Evolutionary conservation across 92 coral and sea anemone genomes (phyloP), one percentile per base, ranked within the genome.

Genomic region (Paramuricea clavata): DNA sequence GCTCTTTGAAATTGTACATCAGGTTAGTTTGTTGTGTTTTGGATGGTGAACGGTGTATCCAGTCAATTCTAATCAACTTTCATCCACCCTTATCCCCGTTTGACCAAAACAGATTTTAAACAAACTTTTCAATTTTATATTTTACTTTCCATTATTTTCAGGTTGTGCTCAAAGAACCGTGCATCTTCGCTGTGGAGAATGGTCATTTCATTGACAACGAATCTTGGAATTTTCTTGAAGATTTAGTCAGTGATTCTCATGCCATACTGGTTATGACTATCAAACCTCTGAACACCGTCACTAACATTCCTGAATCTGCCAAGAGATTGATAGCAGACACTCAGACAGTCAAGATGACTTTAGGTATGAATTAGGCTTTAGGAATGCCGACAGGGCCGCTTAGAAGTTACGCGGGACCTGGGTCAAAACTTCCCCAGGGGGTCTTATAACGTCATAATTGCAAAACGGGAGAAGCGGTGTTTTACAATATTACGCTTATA

Each of bases 151-250:
- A 62, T 32, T 9, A 43, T 30, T 80, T 79, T 15, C 81, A 95
- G 98, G 93, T 96, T 25, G 98, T 98, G 10, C 94, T 96, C 10
- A 89, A 87, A 69, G 93, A 92, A 76, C 99, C 99, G 10, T 96
- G 99, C 49, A 82, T 96, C 19, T 96, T 96, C 76, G 92, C 97
- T 0, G 98, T 96, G 32, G 99, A 94, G 57, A 93, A 93, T 50
- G 99, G 96, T 0, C 97, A 96, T 87, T 96, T 89, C 70, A 96
- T 94, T 28, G 99, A 96, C 82, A 92, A 89, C 59, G 98, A 96
- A 75, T 96, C 99, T 17, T 94, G 99, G 99, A 94, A 96, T 33
- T 96, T 96, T 39, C 89, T 96, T 30, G 99, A 93, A 61, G 99
- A 96, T 64, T 87, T 96, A 13, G 95, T 93, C 64, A 89, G 92